Evolutionary conservation across 1,140 invertebrate species (phyloP).

Genomic region (Drosophila leontia): DNA sequence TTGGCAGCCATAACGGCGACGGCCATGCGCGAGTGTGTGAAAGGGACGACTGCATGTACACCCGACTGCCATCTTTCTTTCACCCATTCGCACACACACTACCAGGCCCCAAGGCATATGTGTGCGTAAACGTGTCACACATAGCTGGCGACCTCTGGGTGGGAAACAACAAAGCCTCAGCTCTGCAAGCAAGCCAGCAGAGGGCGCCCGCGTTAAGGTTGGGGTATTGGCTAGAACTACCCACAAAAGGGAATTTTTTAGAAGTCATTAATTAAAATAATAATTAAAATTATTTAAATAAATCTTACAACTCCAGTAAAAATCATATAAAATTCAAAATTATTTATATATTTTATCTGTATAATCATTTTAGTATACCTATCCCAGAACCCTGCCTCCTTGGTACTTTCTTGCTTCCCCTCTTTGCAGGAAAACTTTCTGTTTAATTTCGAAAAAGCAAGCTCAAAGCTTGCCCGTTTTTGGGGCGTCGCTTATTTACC

Average conservation of each 20-base stretch:
- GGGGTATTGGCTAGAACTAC: conserved; percentile 28
- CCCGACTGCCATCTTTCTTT: neutral
- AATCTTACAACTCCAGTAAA: no score
- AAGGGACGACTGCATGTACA: neutral
- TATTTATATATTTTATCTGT: no score
- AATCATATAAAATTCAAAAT: accelerated
- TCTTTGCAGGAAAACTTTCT: conserved; percentile 20
- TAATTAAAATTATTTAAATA: neutral
- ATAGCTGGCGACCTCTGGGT: conserved; percentile 41
- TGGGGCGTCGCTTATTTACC: conserved; percentile 66
- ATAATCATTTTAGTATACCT: no score
- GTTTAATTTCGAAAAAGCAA: conserved; percentile 61
- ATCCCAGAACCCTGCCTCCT: no score
- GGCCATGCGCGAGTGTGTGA: conserved; percentile 21
- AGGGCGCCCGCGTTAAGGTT: conserved; percentile 47
- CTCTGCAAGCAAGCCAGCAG: conserved; percentile 29
- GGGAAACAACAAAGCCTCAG: neutral
- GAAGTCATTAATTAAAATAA: neutral
- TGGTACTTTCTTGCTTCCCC: conserved; percentile 27
- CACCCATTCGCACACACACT: conserved; percentile 15
- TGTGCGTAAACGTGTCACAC: conserved; percentile 45
- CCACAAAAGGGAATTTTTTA: conserved; percentile 11
- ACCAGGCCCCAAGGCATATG: neutral
- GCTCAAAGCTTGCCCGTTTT: conserved; percentile 55
- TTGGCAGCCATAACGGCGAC: conserved; percentile 36